These are phyloP conservation scores for Archocentrus centrarchus DNA, from an alignment of 2,113 vertebrate species.

Conservation along the genomic window DNA sequence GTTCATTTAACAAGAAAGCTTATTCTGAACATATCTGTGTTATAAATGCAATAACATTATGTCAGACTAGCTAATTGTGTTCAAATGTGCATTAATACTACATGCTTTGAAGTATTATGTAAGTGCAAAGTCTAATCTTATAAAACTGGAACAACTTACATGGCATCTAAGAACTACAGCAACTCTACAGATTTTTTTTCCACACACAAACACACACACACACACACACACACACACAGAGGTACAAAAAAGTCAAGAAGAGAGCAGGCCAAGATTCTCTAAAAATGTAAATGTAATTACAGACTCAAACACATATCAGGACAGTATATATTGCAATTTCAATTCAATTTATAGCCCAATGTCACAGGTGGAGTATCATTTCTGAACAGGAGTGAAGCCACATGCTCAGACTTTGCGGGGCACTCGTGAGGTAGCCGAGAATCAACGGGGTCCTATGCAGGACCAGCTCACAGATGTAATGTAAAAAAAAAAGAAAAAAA, in stretches of 20 bases:
- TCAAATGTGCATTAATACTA: neutral
- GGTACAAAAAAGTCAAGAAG: too few relatives aligned
- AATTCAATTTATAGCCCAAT: neutral
- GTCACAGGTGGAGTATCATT: neutral
- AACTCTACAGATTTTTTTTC: neutral
- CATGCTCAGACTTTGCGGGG: neutral
- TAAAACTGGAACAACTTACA: neutral
- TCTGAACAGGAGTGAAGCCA: neutral
- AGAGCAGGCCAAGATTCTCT: neutral
- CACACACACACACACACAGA: too few relatives aligned
- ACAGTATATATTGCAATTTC: neutral
- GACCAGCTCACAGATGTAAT: neutral
- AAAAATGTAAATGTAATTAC: neutral
- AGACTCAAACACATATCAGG: neutral
- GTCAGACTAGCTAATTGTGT: conserved; percentile 31
- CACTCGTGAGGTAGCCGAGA: neutral
- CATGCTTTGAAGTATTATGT: conserved; percentile 6
- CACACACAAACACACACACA: too few relatives aligned
- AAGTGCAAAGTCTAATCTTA: neutral
- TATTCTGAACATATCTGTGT: neutral
- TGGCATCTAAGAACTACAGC: neutral
- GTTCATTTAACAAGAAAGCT: conserved; percentile 39
- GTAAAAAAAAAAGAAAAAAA: too few relatives aligned
- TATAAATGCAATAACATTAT: conserved; percentile 5
- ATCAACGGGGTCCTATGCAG: neutral